These are phyloP conservation scores for Dryobates pubescens DNA, from an alignment of 2,797 vertebrate species.

Conservation along the genomic window DNA sequence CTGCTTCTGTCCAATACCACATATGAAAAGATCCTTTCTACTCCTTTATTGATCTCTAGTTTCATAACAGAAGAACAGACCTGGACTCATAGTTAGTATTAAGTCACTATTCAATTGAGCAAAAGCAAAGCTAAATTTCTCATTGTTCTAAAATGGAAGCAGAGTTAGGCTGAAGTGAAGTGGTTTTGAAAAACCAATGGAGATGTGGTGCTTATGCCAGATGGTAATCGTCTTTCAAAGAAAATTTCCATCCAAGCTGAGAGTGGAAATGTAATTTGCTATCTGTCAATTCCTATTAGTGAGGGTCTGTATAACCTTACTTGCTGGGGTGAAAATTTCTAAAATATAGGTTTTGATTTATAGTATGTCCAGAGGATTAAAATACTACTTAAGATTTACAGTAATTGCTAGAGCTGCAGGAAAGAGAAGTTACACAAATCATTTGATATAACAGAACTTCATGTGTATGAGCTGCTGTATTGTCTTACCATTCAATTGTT, in stretches of 20 bases:
- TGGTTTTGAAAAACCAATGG: neutral
- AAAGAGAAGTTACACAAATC: constrained; percentile 31
- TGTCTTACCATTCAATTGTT: neutral
- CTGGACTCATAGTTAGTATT: neutral
- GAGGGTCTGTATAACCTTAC: neutral
- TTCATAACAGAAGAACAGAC: neutral
- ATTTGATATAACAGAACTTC: constrained; percentile 21
- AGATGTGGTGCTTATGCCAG: neutral
- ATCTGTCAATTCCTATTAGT: neutral
- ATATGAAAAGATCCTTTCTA: neutral
- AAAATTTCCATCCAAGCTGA: neutral
- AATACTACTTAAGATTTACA: constrained; percentile 31
- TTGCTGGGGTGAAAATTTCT: neutral
- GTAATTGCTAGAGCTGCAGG: neutral
- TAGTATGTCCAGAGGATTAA: constrained; percentile 4
- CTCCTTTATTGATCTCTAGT: neutral
- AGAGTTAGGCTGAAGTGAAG: neutral
- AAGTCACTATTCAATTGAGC: neutral
- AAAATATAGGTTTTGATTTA: constrained; percentile 12
- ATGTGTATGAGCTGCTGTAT: neutral
- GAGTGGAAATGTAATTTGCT: neutral
- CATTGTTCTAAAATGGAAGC: neutral
- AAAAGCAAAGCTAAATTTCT: neutral
- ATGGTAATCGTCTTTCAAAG: constrained; percentile 1
- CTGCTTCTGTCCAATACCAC: neutral